Base-by-base conservation (phyloP, 1,140 invertebrate species). In the Tetragonula clypearis region DNA sequence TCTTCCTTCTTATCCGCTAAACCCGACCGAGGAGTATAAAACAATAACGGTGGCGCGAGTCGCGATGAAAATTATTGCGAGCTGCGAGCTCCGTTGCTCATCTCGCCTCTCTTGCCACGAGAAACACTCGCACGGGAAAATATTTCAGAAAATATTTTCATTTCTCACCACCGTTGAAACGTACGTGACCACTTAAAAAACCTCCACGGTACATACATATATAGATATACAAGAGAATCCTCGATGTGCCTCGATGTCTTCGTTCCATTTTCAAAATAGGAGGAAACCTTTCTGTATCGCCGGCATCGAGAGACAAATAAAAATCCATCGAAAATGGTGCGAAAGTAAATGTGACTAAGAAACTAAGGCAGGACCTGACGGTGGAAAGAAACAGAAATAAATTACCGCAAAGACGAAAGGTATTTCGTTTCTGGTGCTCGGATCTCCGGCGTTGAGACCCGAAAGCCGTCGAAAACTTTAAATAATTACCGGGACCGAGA, bases 401-500 rank as follows among this genome's bases (percentile, higher is more conserved):
- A 84, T 79, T 84, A 72, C 82, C 82, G 77, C 68, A 84, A 79
- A 84, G 82, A 72, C 49, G 82, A 58, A 35, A 75, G 74, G 82
- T n/a, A 56, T 79, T 79, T 53, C 68, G 75, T 74, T 80, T 30
- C 82, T n/a, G 49, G 30, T 26, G 1, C 53, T 75, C 3, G 35
- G 35, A 53, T 83, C 23, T 12, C 21, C 2, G 30, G 12, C 19
- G 8, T 11, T 15, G 49, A 26, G 56, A 55, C 26, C 12, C 69
- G 35, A 1, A n/a, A 77, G 4, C 78, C 82, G 85, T 72, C 80
- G 91, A 90, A 91, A 92, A 92, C 77, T 91, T 90, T 84, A 89
- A 89, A 90, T 90, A 88, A 92, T 92, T 92, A 90, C 84, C 82
- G 41, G 58, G 60, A 23, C 17, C 49, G 79, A 86, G 91, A 92